Evolutionary conservation across 2,888 invertebrate genomes (phyloP).

Genomic region (Cheilosia pagana): DNA sequence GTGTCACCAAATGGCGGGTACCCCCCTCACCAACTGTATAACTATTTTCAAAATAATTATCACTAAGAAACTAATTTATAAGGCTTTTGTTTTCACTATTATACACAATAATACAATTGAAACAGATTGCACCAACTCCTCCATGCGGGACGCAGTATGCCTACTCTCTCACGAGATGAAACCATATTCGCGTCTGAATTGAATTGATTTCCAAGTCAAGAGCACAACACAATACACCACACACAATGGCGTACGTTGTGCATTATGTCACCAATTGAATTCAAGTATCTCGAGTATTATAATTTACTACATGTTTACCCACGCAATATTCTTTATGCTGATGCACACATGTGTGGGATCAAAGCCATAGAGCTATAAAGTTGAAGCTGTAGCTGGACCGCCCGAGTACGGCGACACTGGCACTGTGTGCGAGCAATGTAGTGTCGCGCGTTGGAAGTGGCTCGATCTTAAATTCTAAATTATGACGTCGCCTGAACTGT

Average conservation of each 20-base stretch:
- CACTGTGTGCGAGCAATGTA: conserved; percentile 25
- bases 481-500: conserved; percentile 51
- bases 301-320: conserved; percentile 75
- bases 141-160: neutral
- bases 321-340: conserved; percentile 73
- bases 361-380: conserved; percentile 29
- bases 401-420: neutral
- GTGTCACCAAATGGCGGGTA: conserved; percentile 21
- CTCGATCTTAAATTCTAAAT: conserved; percentile 65
- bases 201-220: conserved; percentile 61
- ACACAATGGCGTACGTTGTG: conserved; percentile 63
- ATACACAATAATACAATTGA: conserved; percentile 4
- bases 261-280: conserved; percentile 75
- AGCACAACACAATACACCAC: conserved; percentile 41
- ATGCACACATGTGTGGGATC: conserved; percentile 46
- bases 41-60: conserved; percentile 25
- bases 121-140: conserved; percentile 10
- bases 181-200: conserved; percentile 39
- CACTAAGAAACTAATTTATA: conserved; percentile 32
- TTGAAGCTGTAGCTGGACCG: conserved; percentile 28
- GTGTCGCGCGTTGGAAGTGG: conserved; percentile 63
- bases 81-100: conserved; percentile 38
- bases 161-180: neutral
- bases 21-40: conserved; percentile 4
- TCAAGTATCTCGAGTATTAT: conserved; percentile 74